Conservation (phyloP, 2,113 vertebrate genomes). For the Lucifuga dentata region DNA sequence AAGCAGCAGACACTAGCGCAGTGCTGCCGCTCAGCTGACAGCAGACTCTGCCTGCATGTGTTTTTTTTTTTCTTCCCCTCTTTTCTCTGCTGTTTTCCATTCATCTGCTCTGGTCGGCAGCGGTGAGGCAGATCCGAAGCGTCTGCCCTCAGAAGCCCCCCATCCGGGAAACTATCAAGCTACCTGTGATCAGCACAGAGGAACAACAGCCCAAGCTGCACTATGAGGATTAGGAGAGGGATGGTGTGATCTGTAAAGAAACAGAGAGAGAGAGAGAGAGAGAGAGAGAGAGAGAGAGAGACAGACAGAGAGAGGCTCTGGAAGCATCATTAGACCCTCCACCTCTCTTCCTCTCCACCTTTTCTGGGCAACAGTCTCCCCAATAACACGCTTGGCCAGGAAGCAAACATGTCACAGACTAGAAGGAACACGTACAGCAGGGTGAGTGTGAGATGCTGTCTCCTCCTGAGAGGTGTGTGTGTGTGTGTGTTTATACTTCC, state of each 20-base stretch:
- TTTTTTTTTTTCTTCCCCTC: not conserved
- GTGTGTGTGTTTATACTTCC: slow-evolving; percentile 16
- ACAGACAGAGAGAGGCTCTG: slow-evolving; percentile 49
- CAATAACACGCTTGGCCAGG: slow-evolving; percentile 31
- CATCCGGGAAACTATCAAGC: not conserved
- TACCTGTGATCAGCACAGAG: slow-evolving; percentile 6
- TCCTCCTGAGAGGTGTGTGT: slow-evolving; percentile 18
- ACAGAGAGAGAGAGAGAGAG: slow-evolving; percentile 40
- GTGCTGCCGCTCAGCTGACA: slow-evolving; percentile 87
- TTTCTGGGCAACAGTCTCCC: slow-evolving; percentile 49
- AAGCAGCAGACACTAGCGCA: slow-evolving; percentile 88
- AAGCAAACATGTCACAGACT: slow-evolving; percentile 91
- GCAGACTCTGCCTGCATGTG: slow-evolving; percentile 25
- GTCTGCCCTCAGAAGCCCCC: slow-evolving; percentile 28
- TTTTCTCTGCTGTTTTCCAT: slow-evolving; percentile 26
- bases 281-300: slow-evolving; percentile 23
- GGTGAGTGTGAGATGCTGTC: slow-evolving; percentile 84
- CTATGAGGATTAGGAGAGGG: slow-evolving; percentile 48
- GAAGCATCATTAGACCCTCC: slow-evolving; percentile 55
- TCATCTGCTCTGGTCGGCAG: slow-evolving; percentile 4
- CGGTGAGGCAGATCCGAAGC: slow-evolving; percentile 5
- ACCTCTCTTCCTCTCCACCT: slow-evolving; percentile 36
- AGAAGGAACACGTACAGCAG: slow-evolving; percentile 87
- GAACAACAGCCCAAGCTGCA: slow-evolving; percentile 3
- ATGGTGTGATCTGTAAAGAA: slow-evolving; percentile 61